A percentile compares a stretch with the other conserved stretches of the same genome.
phyloP scores from a whole-genome alignment of 2,888 invertebrate species.

The Tipula vernalis region DNA sequence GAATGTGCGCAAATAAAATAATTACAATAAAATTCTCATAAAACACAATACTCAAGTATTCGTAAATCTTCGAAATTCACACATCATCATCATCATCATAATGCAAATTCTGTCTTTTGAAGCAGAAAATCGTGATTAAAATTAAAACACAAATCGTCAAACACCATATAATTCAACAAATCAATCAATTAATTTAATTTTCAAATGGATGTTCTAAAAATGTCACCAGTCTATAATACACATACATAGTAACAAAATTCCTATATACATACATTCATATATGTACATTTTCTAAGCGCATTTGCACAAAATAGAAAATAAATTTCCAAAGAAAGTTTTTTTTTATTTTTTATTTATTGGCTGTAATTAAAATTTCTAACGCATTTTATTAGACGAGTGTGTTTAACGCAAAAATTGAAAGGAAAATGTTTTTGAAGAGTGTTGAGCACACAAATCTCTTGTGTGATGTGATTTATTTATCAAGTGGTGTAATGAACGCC shows the following conservation, averaged over 20 bases:
- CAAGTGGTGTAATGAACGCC: not conserved
- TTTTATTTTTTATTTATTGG: not conserved
- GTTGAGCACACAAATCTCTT: not conserved
- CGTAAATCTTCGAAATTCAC: not conserved
- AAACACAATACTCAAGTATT: not conserved
- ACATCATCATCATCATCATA: not conserved
- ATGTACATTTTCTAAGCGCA: not conserved
- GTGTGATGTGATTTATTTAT: not conserved
- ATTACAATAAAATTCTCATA: not conserved
- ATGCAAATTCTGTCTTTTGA: not conserved
- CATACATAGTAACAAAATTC: not conserved
- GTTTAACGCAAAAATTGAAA: not conserved
- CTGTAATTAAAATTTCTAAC: not conserved
- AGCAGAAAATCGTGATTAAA: not conserved
- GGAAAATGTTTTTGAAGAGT: not conserved
- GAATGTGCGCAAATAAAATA: not conserved
- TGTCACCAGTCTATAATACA: not conserved
- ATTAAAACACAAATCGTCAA: not conserved
- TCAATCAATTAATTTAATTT: not conserved
- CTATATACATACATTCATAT: not conserved
- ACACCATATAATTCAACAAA: not conserved
- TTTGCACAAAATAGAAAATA: not conserved
- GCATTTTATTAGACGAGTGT: not conserved
- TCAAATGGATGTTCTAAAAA: not conserved
- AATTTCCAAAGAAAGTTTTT: conserved; percentile 4